A percentile compares a stretch with the other conserved stretches of the same genome.
These are phyloP conservation scores for Ataeniobius toweri DNA, from an alignment of 2,797 vertebrate species.

Conservation along the genomic window DNA sequence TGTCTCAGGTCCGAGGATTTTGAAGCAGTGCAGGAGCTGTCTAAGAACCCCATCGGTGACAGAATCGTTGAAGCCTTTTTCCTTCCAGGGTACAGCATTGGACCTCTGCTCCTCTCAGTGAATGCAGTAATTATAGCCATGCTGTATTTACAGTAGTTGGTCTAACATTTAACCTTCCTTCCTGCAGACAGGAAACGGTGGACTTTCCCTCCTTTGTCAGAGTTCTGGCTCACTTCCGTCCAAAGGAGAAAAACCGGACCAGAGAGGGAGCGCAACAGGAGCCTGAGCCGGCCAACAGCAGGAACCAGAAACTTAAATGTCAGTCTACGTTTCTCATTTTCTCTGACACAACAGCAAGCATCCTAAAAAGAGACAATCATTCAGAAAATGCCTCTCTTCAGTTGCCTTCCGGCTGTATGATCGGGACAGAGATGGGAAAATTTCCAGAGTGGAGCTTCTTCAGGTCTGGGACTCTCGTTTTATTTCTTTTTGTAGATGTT, in stretches of 20 bases:
- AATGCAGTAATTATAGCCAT: too few relatives aligned
- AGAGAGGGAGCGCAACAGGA: slow-evolving; percentile 39
- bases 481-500: neutral
- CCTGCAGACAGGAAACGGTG: slow-evolving; percentile 69
- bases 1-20: slow-evolving; percentile 77
- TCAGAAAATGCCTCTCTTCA: slow-evolving; percentile 37
- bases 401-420: slow-evolving; percentile 87
- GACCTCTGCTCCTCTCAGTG: neutral
- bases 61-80: slow-evolving; percentile 84
- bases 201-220: slow-evolving; percentile 82
- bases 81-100: slow-evolving; percentile 66
- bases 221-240: slow-evolving; percentile 84
- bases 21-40: slow-evolving; percentile 70
- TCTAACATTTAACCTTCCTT: neutral
- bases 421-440: slow-evolving; percentile 84
- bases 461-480: slow-evolving; percentile 70
- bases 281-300: slow-evolving; percentile 78
- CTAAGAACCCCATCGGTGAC: slow-evolving; percentile 81
- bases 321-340: slow-evolving; percentile 29
- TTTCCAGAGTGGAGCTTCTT: slow-evolving; percentile 82
- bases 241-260: slow-evolving; percentile 49
- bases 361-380: neutral
- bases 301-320: slow-evolving; percentile 83
- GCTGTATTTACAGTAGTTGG: neutral
- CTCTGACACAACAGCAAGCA: neutral